A percentile compares a stretch with the other conserved stretches of the same genome.
Evolutionary conservation across 2,888 invertebrate species (phyloP).

Genomic region (Periphyllus acericola): DNA sequence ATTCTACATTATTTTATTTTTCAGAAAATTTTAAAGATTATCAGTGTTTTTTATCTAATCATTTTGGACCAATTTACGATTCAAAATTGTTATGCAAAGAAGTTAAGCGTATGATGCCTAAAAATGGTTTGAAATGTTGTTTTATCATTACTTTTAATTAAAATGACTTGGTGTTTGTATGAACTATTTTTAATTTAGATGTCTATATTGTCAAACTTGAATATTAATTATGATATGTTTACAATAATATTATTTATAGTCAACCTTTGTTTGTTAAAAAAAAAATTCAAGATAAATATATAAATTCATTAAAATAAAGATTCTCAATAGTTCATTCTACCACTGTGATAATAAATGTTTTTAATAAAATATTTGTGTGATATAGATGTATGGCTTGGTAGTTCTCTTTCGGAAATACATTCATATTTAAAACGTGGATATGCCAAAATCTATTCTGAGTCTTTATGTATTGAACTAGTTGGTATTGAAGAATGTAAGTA

Average conservation of each 20-base stretch:
- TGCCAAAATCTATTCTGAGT: not conserved
- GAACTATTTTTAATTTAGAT: not conserved
- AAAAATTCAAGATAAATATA: too few species aligned
- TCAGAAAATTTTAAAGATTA: constrained; percentile 42
- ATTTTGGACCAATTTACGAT: constrained; percentile 57
- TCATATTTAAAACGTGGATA: constrained; percentile 39
- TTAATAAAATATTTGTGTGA: not conserved
- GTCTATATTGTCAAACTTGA: too few species aligned
- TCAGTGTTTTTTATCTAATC: constrained; percentile 20
- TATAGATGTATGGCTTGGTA: constrained; percentile 29
- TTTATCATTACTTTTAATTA: not conserved
- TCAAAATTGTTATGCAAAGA: constrained; percentile 49
- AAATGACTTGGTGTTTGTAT: not conserved
- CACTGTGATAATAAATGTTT: not conserved
- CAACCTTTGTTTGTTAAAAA: not conserved
- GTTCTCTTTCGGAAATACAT: constrained; percentile 47
- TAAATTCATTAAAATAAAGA: too few species aligned
- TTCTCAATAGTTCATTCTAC: not conserved
- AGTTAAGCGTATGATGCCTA: constrained; percentile 17
- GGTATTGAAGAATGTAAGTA: constrained; percentile 41
- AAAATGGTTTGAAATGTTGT: constrained; percentile 24
- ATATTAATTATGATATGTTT: too few species aligned
- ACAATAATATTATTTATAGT: not conserved
- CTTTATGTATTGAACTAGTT: not conserved
- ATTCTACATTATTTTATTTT: constrained; percentile 4